Percentiles rank a stretch among this genome's conserved stretches.
These are phyloP conservation scores for Caenorhabditis afra DNA, from an alignment of 2,888 invertebrate species.

Conservation along the genomic window DNA sequence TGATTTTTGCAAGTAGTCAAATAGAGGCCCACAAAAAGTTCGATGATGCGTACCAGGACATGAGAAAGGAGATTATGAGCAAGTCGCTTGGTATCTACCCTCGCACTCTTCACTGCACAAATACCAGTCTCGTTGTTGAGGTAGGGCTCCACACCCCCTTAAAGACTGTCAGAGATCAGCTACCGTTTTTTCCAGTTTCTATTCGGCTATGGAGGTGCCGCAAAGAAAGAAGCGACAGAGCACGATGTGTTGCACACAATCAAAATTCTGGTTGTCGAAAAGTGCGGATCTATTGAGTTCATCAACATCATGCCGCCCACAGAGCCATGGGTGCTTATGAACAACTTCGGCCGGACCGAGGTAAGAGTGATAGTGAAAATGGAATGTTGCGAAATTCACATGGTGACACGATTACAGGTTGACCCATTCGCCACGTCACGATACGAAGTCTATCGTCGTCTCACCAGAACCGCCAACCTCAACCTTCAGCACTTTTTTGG, in stretches of 20 bases:
- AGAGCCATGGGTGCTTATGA: conserved; percentile 28
- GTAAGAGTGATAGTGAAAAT: conserved; percentile 7
- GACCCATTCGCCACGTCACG: conserved; percentile 28
- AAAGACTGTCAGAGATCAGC: neutral
- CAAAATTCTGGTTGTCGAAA: conserved; percentile 49
- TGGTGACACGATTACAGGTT: conserved; percentile 25
- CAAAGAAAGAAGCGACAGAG: conserved; percentile 19
- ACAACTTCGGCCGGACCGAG: conserved; percentile 17
- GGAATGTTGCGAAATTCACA: neutral
- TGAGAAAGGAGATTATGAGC: conserved; percentile 43
- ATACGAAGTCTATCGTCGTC: conserved; percentile 29
- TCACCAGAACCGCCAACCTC: conserved; percentile 50
- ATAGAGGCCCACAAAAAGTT: conserved; percentile 17
- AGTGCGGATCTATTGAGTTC: conserved; percentile 41
- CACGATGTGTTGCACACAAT: conserved; percentile 22
- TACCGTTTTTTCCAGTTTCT: conserved; percentile 30
- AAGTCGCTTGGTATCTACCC: conserved; percentile 52
- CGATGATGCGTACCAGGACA: conserved; percentile 23
- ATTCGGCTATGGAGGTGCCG: conserved; percentile 35
- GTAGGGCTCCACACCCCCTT: neutral
- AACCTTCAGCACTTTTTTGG: conserved; percentile 42
- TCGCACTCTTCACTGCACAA: neutral
- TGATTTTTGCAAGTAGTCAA: too few relatives aligned
- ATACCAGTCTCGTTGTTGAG: conserved; percentile 30
- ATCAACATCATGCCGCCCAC: conserved; percentile 45